Evolutionary conservation across 1,140 invertebrate species (phyloP).

Genomic region (Drosophila arawakana): DNA sequence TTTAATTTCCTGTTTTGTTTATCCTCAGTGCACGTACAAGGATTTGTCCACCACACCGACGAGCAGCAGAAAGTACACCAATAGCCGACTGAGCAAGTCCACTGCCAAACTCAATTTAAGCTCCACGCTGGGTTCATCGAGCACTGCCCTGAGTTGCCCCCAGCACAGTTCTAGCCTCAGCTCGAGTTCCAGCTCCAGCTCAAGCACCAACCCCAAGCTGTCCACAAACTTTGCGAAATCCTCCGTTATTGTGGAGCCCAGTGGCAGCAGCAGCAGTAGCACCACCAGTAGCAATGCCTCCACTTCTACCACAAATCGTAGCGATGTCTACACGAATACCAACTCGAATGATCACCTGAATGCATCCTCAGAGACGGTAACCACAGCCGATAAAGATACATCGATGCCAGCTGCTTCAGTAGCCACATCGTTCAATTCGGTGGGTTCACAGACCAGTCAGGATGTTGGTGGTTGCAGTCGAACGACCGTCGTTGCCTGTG

Average conservation of each 20-base stretch:
- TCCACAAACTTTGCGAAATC: slow-evolving; percentile 14
- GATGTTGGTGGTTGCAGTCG: slow-evolving; percentile 71
- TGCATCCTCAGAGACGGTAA: slow-evolving; percentile 12
- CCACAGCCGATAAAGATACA: slow-evolving; percentile 22
- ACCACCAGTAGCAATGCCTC: slow-evolving; percentile 1
- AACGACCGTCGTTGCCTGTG: slow-evolving; percentile 48
- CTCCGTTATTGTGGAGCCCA: slow-evolving; percentile 32
- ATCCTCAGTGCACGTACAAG: slow-evolving; percentile 72
- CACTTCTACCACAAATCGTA: slow-evolving; percentile 38
- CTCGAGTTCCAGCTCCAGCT: neutral
- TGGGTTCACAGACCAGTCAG: slow-evolving; percentile 66
- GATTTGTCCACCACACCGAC: slow-evolving; percentile 78
- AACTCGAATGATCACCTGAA: slow-evolving; percentile 74
- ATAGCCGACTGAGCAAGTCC: slow-evolving; percentile 80
- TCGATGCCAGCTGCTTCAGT: slow-evolving; percentile 14
- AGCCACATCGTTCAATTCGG: slow-evolving; percentile 61
- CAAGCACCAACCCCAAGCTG: slow-evolving; percentile 21
- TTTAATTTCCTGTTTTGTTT: neutral
- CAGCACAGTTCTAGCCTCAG: slow-evolving; percentile 29
- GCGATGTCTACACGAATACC: slow-evolving; percentile 76
- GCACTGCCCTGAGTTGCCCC: slow-evolving; percentile 25
- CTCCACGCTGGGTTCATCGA: slow-evolving; percentile 47
- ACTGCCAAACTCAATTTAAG: slow-evolving; percentile 83
- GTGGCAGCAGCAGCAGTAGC: slow-evolving; percentile 1
- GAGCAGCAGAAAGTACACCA: slow-evolving; percentile 75